A percentile compares a stretch with the other conserved stretches of the same genome.
Conservation (phyloP, 35 echinoderm and acorn worm genomes). For the Patiria miniata region DNA sequence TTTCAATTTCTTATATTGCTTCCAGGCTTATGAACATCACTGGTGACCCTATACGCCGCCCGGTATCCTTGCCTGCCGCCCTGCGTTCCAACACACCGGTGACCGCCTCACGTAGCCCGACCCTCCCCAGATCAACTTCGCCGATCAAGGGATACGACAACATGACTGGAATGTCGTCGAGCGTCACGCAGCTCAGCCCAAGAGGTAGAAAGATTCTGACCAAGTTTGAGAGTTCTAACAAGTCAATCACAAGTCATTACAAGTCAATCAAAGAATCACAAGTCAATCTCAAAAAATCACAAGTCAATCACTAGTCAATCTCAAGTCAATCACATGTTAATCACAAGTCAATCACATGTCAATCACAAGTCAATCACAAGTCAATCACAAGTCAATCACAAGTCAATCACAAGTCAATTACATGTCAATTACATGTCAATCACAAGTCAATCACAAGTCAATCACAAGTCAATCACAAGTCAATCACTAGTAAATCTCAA, state of each 20-base stretch:
- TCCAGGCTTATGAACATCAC: neutral
- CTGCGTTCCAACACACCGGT: neutral
- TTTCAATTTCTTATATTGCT: neutral
- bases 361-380: too few species aligned
- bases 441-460: too few species aligned
- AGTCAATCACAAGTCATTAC: too few species aligned
- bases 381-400: too few species aligned
- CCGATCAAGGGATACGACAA: constrained; percentile 25
- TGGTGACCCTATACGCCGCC: neutral
- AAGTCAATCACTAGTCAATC: too few species aligned
- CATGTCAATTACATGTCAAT: too few species aligned
- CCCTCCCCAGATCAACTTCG: neutral
- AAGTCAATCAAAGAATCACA: neutral
- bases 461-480: too few species aligned
- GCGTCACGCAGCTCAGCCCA: constrained; percentile 21
- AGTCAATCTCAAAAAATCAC: too few species aligned
- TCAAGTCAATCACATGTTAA: too few species aligned
- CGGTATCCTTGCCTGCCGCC: neutral
- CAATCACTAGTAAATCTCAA: too few species aligned
- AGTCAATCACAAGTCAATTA: too few species aligned
- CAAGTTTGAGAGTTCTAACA: neutral
- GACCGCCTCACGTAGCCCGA: neutral
- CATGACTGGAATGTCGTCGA: constrained; percentile 31
- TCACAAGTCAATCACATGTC: too few species aligned
- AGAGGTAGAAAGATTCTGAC: neutral